Evolutionary conservation across 2,888 invertebrate genomes (phyloP).

Genomic region (Drosophila longiperda): DNA sequence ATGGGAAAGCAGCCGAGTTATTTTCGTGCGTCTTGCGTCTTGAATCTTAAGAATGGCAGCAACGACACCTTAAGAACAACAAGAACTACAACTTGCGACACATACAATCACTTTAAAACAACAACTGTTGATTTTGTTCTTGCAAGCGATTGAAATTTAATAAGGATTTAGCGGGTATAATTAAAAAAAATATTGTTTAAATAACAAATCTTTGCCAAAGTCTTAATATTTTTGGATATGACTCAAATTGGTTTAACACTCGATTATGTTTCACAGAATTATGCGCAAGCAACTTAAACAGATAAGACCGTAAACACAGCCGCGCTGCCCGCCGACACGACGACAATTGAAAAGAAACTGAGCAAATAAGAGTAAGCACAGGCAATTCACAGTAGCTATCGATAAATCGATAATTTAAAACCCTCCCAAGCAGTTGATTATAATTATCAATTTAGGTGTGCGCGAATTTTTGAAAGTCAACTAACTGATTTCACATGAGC

Average conservation of each 20-base stretch:
- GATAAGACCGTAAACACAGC: conserved; percentile 37
- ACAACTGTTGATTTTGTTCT: conserved; percentile 33
- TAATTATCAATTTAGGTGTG: background rate
- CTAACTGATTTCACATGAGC: background rate
- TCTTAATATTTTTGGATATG: conserved; percentile 32
- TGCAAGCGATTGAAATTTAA: conserved; percentile 40
- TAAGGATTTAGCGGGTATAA: conserved; percentile 3
- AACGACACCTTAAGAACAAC: conserved; percentile 15
- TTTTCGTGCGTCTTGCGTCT: conserved; percentile 37
- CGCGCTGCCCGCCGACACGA: conserved; percentile 40
- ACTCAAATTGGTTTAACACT: conserved; percentile 55
- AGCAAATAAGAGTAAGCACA: background rate
- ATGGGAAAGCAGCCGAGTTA: conserved; percentile 47
- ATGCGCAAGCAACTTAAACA: conserved; percentile 14
- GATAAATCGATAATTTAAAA: conserved; percentile 19
- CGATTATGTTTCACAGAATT: conserved; percentile 21
- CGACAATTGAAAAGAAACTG: conserved; percentile 29
- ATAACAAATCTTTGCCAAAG: conserved; percentile 25
- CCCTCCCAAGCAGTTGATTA: background rate
- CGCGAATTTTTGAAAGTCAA: background rate
- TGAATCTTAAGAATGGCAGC: conserved; percentile 44
- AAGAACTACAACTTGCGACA: conserved; percentile 5
- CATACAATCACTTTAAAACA: conserved; percentile 13
- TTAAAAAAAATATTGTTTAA: conserved; percentile 20
- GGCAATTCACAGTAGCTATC: conserved; percentile 4